Base-by-base conservation (phyloP, 1,140 invertebrate genomes). In the Mamestra configurata region DNA sequence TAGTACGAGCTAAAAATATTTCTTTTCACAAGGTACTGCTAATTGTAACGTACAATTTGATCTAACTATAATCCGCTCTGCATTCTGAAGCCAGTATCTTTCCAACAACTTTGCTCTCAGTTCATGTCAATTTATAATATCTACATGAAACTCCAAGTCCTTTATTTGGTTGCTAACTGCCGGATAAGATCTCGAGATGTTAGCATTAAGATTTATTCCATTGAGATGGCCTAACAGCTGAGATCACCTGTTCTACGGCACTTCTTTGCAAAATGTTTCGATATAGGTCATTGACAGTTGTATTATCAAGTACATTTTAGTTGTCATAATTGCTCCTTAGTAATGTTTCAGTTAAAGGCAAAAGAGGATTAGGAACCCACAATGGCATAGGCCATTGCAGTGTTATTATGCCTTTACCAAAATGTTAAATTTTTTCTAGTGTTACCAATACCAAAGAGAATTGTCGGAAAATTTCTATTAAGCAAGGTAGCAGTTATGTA, bases 11-110 rank as follows among this genome's bases (percentile, higher is more conserved):
- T 64, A 64, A 40, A 64, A 37, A 37, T 64, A 64, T 59, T 24
- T 64, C n/a, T 18, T 13, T 64, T 37, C 59, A 64, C 35, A 64
- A 64, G 59, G 35, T 37, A 20, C 59, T 64, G 59, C n/a, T 64
- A 64, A 40, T 37, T 37, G 10, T 18, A 15, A 31, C 31, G 6
- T 64, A 37, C 11, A 37, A 37, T 64, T 31, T 59, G 4, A 59
- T 15, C 13, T 35, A 6, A 0, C 7, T 37, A 18, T 18, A 20
- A 18, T 68, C 20, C 40, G 20, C 20, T 46, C 24, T 68, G 37
- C 15, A 64, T 64, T 64, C 5, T 64, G 5, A 64, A n/a, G 24
- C 24, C 15, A 11, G n/a, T 18, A 31, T 31, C 46, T 64, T 64
- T 64, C 35, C 57, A n/a, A 35, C 57, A 61, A 61, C 27, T 35